Evolutionary conservation across 2,797 vertebrate species (phyloP).

Genomic region (Glossophaga mutica): DNA sequence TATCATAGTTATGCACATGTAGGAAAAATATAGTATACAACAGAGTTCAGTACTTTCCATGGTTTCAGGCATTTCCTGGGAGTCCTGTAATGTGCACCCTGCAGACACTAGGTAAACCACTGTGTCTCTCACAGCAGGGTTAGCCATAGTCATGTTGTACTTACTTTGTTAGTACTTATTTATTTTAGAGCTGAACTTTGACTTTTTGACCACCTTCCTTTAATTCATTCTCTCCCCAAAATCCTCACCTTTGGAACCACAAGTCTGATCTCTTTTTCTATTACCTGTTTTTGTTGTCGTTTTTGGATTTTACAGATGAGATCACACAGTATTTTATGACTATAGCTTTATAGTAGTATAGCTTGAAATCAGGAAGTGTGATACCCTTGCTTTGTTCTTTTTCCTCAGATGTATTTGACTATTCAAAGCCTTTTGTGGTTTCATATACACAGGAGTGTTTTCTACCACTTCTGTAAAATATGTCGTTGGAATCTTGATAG

Average conservation of each 20-base stretch:
- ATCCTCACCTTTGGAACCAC: not conserved
- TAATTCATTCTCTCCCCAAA: not conserved
- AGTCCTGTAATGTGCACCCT: not conserved
- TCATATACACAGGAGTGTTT: no score
- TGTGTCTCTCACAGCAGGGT: not conserved
- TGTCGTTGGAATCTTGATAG: no score
- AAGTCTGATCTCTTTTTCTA: no score
- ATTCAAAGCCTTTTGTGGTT: no score
- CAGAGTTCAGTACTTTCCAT: not conserved
- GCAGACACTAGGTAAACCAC: not conserved
- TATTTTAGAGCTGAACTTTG: not conserved
- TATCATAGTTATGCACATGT: not conserved
- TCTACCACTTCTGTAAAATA: no score
- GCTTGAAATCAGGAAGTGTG: no score
- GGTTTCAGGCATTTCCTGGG: not conserved
- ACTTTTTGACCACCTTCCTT: not conserved
- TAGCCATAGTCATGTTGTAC: not conserved
- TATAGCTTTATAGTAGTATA: no score
- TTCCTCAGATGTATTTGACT: no score
- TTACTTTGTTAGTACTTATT: not conserved
- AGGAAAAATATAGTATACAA: not conserved
- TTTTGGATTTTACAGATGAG: no score
- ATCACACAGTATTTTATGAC: no score
- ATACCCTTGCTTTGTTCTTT: no score
- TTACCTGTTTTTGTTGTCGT: no score